Percentiles rank a stretch among this genome's conserved stretches.
These are phyloP conservation scores for Siniperca obscura DNA, from an alignment of 2,797 vertebrate species.

Conservation along the genomic window DNA sequence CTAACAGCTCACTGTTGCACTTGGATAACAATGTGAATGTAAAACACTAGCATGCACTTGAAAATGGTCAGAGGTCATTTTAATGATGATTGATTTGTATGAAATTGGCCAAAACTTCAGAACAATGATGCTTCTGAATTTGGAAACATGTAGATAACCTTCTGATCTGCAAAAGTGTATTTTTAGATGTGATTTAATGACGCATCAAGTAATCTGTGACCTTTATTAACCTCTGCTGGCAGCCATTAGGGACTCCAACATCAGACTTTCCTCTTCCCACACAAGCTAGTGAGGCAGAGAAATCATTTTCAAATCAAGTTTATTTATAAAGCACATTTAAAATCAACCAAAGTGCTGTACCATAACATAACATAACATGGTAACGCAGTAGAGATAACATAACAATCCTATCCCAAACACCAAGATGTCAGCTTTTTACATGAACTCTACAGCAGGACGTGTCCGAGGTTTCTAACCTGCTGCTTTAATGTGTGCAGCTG, in stretches of 20 bases:
- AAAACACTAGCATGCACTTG: background rate
- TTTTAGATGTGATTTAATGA: conserved; percentile 8
- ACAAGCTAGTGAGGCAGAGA: background rate
- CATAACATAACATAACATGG: no score
- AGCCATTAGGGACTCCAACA: background rate
- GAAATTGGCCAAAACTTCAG: background rate
- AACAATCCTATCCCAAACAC: no score
- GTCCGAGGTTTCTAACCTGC: conserved; percentile 15
- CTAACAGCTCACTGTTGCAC: background rate
- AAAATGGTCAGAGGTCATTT: no score
- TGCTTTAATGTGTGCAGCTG: conserved; percentile 83
- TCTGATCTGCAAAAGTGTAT: background rate
- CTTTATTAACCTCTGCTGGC: conserved; percentile 17
- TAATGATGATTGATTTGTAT: background rate
- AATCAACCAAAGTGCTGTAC: no score
- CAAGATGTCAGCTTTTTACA: background rate
- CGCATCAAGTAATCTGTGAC: background rate
- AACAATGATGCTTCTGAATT: background rate
- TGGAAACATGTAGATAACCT: background rate
- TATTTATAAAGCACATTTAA: no score
- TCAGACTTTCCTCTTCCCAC: background rate
- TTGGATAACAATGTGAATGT: no score
- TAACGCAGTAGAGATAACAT: no score
- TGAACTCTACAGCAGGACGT: background rate
- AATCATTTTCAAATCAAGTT: background rate